Evolutionary conservation across 2,113 vertebrate genomes (phyloP), one percentile per base, ranked within the genome.

Genomic region (Hippocampus guttulatus): DNA sequence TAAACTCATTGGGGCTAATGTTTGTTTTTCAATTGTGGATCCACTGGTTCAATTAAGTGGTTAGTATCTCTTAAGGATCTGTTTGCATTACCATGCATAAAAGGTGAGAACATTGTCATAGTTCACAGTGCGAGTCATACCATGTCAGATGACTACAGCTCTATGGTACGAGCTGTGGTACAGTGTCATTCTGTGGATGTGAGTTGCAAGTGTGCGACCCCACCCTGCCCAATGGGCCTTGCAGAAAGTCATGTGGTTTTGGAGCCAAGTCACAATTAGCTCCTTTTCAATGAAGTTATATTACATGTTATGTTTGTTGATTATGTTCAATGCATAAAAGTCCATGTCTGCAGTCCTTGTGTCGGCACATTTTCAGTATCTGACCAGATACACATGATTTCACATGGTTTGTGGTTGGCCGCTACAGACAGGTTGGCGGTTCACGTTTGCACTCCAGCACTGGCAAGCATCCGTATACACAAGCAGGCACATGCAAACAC

Each of bases 401-500:
- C 81, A 23, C 71, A 67, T 83, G 51, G 38, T 74, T 75, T 79
- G 68, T 84, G 73, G 71, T 76, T 80, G 58, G 30, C 40, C 54
- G 61, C 81, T 75, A 73, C 74, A 82, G 74, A 80, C 81, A 71
- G 79, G 77, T 85, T 87, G 72, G 68, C 76, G 83, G 73, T 74
- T 68, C 71, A 67, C 83, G 81, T 81, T 82, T 83, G 81, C 74
- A 63, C 52, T 63, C 49, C 8, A 64, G 47, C 75, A 70, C 75
- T 47, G 30, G 51, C 67, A 69, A 60, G 69, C 71, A 79, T 57
- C 38, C 40, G 70, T 64, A 75, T 71, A 74, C 80, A 83, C 71
- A 80, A 73, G 71, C 69, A 52, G 77, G 67, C 54, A 40, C 75
- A 76, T 75, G 57, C 73, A 78, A 78, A 87, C 85, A 84, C 79